Conservation (phyloP, 1,140 invertebrate genomes). For the Piezodorus guildinii region DNA sequence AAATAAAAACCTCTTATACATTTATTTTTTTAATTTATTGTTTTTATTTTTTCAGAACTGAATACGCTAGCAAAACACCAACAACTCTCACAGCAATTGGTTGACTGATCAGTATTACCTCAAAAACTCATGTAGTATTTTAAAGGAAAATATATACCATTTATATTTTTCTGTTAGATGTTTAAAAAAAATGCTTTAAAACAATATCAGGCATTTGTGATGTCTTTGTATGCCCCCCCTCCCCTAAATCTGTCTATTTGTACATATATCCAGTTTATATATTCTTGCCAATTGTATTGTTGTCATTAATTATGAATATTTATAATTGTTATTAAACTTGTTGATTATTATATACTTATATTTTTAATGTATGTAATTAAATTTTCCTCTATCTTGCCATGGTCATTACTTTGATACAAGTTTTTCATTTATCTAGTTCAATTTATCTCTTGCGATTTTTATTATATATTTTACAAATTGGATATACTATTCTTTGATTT, state of each 20-base stretch:
- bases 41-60: conserved; percentile 1
- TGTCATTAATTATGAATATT: conserved; percentile 6
- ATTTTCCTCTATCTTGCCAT: conserved; percentile 6
- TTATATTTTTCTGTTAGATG: too few relatives aligned
- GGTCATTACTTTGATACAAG: not conserved
- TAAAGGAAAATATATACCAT: too few relatives aligned
- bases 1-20: too few relatives aligned
- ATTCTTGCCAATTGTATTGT: conserved; percentile 8
- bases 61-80: not conserved
- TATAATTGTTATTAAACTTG: not conserved
- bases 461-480: too few relatives aligned
- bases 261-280: conserved; percentile 3
- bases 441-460: too few relatives aligned
- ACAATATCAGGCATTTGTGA: too few relatives aligned
- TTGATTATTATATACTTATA: too few relatives aligned
- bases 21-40: not conserved
- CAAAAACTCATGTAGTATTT: too few relatives aligned
- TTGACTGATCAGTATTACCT: not conserved
- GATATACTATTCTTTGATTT: too few relatives aligned
- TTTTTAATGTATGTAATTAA: too few relatives aligned
- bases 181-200: too few relatives aligned
- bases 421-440: too few relatives aligned
- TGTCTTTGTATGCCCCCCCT: not conserved
- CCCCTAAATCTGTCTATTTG: not conserved
- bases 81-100: conserved; percentile 4